Base-by-base conservation (phyloP, 2,888 invertebrate species). In the Pomacea canaliculata region DNA sequence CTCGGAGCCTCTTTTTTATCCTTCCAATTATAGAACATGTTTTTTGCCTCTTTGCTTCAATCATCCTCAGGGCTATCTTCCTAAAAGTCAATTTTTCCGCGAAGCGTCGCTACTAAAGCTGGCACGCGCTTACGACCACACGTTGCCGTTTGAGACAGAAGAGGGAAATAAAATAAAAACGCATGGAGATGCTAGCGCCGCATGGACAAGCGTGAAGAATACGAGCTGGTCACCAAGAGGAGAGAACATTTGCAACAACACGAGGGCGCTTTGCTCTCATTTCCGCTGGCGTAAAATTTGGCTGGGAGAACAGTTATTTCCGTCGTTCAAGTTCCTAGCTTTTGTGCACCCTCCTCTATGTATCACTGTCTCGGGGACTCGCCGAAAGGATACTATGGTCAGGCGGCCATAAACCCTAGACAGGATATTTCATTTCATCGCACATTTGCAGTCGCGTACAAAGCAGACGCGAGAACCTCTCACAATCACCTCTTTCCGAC, bases 21-120 rank as follows among this genome's bases (percentile, higher is more conserved):
- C 72, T 63, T 49, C 66, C 72, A 72, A 72, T 72, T 72, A 72
- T 72, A 60, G 66, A 62, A 18, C 65, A 65, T 49, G 72, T 72
- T 72, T 71, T 56, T 66, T 56, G 37, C 37, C 66, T 13, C 72
- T 56, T 72, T 49, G 49, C 66, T 66, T 51, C 65, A 72, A 62
- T 27, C 51, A 60, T 72, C 72, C 72, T 66, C 65, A 56, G 63
- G 72, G 72, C 72, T 66, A 65, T 72, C 66, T 66, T 72, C 51
- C 63, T 63, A 46, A 18, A 49, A 72, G 27, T 66, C 72, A 72
- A 62, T 72, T 72, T 72, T 56, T 72, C n/a, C 66, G 48, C 19
- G 49, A 59, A 48, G 51, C 37, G 18, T 27, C 72, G 72, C 48
- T 66, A 72, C 56, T 56, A 56, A 37, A 48, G 51, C 46, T 56